phyloP scores from a whole-genome alignment of 1,140 invertebrate species.

The Araneus ventricosus region DNA sequence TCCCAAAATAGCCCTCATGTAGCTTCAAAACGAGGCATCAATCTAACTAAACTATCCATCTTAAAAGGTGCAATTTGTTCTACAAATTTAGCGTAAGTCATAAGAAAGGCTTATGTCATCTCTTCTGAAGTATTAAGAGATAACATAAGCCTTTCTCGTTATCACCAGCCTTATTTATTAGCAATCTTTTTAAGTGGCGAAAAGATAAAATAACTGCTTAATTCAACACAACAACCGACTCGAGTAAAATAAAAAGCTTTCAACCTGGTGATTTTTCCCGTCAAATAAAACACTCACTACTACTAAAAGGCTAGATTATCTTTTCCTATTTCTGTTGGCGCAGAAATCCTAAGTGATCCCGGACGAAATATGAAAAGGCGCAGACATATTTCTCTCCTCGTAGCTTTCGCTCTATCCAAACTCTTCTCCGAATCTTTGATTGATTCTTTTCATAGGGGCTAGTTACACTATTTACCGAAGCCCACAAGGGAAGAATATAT shows the following conservation, averaged over 20 bases:
- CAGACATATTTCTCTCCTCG: background rate
- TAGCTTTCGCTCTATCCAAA: background rate
- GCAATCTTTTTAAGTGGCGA: background rate
- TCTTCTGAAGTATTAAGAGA: too few relatives aligned
- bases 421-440: conserved; percentile 37
- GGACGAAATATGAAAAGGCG: background rate
- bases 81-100: too few relatives aligned
- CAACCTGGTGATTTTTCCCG: background rate
- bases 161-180: background rate
- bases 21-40: too few relatives aligned
- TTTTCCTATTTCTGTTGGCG: background rate
- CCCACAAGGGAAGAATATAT: conserved; percentile 55
- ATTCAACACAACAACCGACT: background rate
- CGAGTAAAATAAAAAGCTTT: background rate
- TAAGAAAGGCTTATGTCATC: too few relatives aligned
- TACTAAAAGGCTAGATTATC: background rate
- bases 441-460: conserved; percentile 51
- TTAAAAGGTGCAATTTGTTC: too few relatives aligned
- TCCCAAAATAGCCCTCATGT: too few relatives aligned
- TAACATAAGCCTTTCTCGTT: too few relatives aligned
- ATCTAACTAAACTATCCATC: too few relatives aligned
- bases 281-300: background rate
- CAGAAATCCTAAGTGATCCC: background rate
- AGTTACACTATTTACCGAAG: conserved; percentile 53
- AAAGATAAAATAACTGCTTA: background rate